A percentile compares a stretch with the other conserved stretches of the same genome.
phyloP scores from a whole-genome alignment of 2,888 invertebrate genomes.

The Brachyptera putata region DNA sequence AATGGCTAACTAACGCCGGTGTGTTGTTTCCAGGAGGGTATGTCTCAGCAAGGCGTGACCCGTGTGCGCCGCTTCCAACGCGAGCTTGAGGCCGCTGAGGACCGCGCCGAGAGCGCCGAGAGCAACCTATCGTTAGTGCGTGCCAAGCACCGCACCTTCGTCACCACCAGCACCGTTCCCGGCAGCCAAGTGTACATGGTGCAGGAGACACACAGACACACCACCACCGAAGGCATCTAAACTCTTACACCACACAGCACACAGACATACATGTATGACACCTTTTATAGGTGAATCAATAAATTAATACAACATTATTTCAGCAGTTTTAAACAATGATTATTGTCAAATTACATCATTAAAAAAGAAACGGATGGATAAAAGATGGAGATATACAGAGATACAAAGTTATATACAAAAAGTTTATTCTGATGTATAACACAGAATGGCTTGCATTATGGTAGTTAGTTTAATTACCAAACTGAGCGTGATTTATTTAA shows the following conservation, averaged over 20 bases:
- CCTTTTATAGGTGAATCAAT: not conserved
- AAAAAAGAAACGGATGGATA: too few relatives aligned
- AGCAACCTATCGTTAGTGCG: slow-evolving; percentile 91
- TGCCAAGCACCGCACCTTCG: slow-evolving; percentile 97
- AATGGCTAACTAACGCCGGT: too few relatives aligned
- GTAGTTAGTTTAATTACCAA: too few relatives aligned
- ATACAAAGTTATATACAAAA: too few relatives aligned
- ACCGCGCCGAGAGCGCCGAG: slow-evolving; percentile 92
- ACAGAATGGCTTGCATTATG: too few relatives aligned
- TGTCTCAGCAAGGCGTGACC: slow-evolving; percentile 88
- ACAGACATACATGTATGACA: too few relatives aligned
- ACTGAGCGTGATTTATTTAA: too few relatives aligned
- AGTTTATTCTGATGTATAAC: too few relatives aligned
- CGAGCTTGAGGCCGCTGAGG: slow-evolving; percentile 95
- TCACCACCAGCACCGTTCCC: slow-evolving; percentile 88
- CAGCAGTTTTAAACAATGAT: too few relatives aligned
- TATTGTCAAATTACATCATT: too few relatives aligned
- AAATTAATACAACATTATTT: too few relatives aligned
- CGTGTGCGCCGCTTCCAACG: slow-evolving; percentile 97
- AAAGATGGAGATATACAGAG: too few relatives aligned
- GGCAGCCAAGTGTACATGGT: slow-evolving; percentile 89
- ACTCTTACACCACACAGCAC: not conserved
- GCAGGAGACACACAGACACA: slow-evolving; percentile 67
- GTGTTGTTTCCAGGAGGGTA: slow-evolving; percentile 72
- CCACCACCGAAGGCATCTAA: slow-evolving; percentile 39